phyloP scores from a whole-genome alignment of 2,797 vertebrate genomes.

The Acanthornis magna region DNA sequence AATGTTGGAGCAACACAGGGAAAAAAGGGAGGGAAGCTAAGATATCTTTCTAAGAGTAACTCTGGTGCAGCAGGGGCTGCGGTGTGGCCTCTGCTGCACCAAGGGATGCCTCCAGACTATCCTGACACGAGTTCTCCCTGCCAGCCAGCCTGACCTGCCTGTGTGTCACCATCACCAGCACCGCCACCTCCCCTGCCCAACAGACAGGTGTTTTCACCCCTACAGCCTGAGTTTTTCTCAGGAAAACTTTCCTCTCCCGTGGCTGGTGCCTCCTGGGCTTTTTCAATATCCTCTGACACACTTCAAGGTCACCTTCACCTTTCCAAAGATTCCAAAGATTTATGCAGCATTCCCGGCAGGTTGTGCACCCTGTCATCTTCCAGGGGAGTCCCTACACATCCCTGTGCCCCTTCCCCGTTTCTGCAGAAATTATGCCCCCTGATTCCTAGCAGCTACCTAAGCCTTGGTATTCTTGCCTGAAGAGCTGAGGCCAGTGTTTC shows the following conservation, averaged over 20 bases:
- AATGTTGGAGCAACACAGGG: fast-evolving
- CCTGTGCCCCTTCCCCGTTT: background rate
- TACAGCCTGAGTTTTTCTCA: background rate
- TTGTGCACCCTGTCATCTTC: background rate
- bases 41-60: background rate
- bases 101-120: background rate
- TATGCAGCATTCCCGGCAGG: background rate
- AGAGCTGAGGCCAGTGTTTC: background rate
- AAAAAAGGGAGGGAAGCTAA: background rate
- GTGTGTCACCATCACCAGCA: too few relatives aligned
- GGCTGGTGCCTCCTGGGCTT: background rate
- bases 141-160: background rate
- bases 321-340: background rate
- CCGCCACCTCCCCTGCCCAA: background rate
- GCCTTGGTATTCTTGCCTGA: background rate
- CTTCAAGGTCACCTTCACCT: background rate
- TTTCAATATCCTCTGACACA: background rate
- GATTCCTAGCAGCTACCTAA: background rate
- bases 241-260: background rate
- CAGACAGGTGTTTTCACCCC: background rate
- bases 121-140: background rate
- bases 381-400: background rate
- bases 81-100: fast-evolving
- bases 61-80: background rate
- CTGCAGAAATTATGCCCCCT: background rate